A percentile compares a stretch with the other conserved stretches of the same genome.
phyloP scores from a whole-genome alignment of 2,113 vertebrate species.

The Pomatorhinus ruficollis region DNA sequence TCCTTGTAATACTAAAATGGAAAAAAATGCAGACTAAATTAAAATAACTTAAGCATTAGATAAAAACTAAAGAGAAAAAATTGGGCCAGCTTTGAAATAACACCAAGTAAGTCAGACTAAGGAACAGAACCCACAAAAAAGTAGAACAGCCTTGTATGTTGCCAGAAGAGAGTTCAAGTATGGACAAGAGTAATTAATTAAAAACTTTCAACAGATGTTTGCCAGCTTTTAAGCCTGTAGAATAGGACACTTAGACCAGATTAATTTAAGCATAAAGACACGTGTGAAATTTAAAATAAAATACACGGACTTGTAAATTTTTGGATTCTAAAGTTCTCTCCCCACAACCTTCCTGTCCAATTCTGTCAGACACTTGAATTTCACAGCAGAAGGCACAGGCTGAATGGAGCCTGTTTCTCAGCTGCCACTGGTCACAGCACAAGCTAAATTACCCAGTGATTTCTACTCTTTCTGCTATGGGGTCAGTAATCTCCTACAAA shows the following conservation, averaged over 20 bases:
- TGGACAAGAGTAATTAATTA: background rate
- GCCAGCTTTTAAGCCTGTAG: background rate
- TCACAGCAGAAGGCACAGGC: background rate
- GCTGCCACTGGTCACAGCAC: background rate
- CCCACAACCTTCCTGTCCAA: background rate
- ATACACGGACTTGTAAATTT: rapidly evolving
- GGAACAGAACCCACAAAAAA: background rate
- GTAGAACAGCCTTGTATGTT: background rate
- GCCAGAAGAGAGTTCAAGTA: background rate
- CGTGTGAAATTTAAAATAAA: background rate
- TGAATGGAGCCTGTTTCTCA: background rate
- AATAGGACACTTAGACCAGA: background rate
- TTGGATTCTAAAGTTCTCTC: background rate
- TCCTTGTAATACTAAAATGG: background rate
- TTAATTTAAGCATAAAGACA: background rate
- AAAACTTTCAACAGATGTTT: background rate
- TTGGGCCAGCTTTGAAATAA: background rate
- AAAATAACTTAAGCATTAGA: background rate
- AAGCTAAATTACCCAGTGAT: background rate
- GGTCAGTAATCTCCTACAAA: background rate
- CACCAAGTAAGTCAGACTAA: background rate
- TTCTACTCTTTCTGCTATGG: background rate
- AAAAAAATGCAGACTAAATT: background rate
- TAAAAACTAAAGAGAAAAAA: background rate
- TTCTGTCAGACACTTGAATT: background rate